phyloP scores from a whole-genome alignment of 2,888 invertebrate species.

The Sarcophaga rosellei region DNA sequence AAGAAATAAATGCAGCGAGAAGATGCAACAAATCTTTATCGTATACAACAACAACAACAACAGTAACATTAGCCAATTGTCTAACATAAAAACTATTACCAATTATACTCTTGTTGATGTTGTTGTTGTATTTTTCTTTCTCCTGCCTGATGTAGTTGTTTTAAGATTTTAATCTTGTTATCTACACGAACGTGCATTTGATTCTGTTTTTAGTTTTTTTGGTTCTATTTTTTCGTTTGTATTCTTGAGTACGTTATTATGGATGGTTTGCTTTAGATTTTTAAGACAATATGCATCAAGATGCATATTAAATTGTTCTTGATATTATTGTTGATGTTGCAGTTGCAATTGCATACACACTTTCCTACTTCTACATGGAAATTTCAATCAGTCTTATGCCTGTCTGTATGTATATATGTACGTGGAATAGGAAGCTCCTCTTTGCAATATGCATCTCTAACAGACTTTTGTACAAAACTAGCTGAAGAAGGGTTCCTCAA shows the following conservation, averaged over 20 bases:
- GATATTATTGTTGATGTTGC: conserved; percentile 19
- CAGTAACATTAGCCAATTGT: conserved; percentile 16
- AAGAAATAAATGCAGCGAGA: neutral
- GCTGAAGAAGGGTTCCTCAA: too few relatives aligned
- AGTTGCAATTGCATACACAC: neutral
- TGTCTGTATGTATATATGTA: neutral
- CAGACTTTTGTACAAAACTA: neutral
- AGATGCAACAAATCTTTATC: conserved; percentile 64
- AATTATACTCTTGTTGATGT: conserved; percentile 58
- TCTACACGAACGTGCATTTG: conserved; percentile 68
- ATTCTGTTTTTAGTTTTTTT: conserved; percentile 32
- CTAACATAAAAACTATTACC: conserved; percentile 59
- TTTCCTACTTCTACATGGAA: neutral
- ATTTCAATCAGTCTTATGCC: neutral
- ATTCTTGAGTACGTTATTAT: conserved; percentile 11
- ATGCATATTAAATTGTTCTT: conserved; percentile 65
- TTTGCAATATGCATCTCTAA: conserved; percentile 33
- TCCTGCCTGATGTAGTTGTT: conserved; percentile 58
- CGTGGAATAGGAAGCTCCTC: conserved; percentile 50
- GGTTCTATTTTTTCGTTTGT: conserved; percentile 15
- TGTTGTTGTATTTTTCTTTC: conserved; percentile 19
- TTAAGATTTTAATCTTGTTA: conserved; percentile 67
- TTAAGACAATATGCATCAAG: conserved; percentile 54
- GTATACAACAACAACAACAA: conserved; percentile 27
- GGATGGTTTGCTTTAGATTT: conserved; percentile 48